These are phyloP conservation scores for Planiliza haematocheilus DNA, from an alignment of 2,113 vertebrate species.

Conservation along the genomic window DNA sequence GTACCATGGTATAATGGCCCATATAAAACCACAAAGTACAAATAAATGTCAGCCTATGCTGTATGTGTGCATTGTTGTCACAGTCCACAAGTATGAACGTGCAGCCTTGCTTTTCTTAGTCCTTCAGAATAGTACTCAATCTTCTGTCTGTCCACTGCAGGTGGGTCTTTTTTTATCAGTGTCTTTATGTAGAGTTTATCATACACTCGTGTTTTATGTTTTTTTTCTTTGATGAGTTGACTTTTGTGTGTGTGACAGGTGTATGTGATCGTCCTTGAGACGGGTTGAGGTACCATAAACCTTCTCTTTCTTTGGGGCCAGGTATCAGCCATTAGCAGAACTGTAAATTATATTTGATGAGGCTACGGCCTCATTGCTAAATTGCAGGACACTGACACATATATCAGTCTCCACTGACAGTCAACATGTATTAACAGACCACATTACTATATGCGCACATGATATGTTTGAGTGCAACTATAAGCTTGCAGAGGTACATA, in stretches of 20 bases:
- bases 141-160: not conserved
- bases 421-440: slow-evolving; percentile 41
- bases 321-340: slow-evolving; percentile 45
- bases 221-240: not conserved
- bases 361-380: slow-evolving; percentile 52
- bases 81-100: not conserved
- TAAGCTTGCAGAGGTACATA: slow-evolving; percentile 38
- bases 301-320: slow-evolving; percentile 37
- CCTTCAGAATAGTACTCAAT: slow-evolving; percentile 55
- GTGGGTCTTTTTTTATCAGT: slow-evolving; percentile 29
- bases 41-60: not conserved
- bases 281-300: slow-evolving; percentile 56
- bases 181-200: slow-evolving; percentile 23
- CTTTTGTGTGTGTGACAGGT: slow-evolving; percentile 13
- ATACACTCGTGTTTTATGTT: not conserved
- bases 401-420: slow-evolving; percentile 46
- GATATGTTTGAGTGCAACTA: slow-evolving; percentile 7
- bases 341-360: slow-evolving; percentile 55
- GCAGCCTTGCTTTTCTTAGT: slow-evolving; percentile 11
- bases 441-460: slow-evolving; percentile 6
- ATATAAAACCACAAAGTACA: not conserved
- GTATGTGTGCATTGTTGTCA: no score
- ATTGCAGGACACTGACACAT: slow-evolving; percentile 38
- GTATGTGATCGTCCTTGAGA: slow-evolving; percentile 65
- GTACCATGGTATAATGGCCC: not conserved